These are phyloP conservation scores for Limnephilus auricula DNA, from an alignment of 2,888 invertebrate species.

Conservation along the genomic window DNA sequence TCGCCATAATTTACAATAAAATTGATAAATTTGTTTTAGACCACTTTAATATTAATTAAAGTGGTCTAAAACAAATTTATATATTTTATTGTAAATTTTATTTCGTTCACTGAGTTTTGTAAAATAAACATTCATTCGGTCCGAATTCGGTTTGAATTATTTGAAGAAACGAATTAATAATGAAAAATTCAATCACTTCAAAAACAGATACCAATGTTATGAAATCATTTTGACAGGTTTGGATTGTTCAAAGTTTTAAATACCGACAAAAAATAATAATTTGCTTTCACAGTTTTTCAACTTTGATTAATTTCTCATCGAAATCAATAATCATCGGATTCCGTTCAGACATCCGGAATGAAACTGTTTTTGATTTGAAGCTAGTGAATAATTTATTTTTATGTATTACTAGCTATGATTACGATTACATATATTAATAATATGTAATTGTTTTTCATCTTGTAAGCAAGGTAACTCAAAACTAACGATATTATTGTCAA, in stretches of 20 bases:
- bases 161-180: not conserved
- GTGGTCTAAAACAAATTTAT: no score
- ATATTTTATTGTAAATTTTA: no score
- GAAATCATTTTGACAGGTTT: not conserved
- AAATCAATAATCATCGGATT: not conserved
- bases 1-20: no score
- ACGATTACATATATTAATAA: no score
- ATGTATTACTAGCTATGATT: no score
- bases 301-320: not conserved
- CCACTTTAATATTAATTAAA: no score
- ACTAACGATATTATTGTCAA: no score
- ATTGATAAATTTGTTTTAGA: no score
- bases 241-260: not conserved
- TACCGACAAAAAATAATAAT: not conserved
- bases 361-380: not conserved
- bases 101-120: not conserved
- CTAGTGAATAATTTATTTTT: not conserved
- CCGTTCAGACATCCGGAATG: not conserved
- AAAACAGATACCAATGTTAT: not conserved
- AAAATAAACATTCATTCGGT: not conserved
- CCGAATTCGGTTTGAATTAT: not conserved
- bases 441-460: no score
- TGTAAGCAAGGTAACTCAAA: no score
- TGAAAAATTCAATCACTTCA: not conserved
- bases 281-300: not conserved